Conservation (phyloP, 2,113 vertebrate species). For the Enhydra lutris region DNA sequence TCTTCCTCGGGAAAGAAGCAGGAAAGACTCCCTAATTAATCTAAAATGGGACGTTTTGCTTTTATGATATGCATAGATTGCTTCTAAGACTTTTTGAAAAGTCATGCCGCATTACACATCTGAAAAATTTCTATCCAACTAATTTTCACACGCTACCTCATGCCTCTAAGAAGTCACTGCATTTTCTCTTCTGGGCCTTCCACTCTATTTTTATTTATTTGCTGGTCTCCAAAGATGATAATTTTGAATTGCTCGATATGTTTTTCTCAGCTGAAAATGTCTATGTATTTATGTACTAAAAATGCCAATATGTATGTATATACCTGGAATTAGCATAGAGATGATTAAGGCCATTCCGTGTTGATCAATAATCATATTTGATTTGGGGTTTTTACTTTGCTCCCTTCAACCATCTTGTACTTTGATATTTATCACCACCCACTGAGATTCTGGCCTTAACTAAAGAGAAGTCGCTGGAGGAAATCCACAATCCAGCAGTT, state of each 20-base stretch:
- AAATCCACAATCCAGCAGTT: constrained; percentile 55
- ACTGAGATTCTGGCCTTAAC: constrained; percentile 56
- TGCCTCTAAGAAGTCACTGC: neutral
- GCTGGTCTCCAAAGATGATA: constrained; percentile 13
- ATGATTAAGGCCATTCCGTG: constrained; percentile 43
- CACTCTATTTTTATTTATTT: constrained; percentile 49
- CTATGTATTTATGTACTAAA: constrained; percentile 53
- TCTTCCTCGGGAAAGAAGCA: neutral
- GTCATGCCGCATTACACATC: neutral
- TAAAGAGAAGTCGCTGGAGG: constrained; percentile 61
- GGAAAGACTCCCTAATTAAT: neutral
- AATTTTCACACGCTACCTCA: neutral
- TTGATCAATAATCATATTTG: constrained; percentile 66
- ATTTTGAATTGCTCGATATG: constrained; percentile 37
- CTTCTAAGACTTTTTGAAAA: neutral
- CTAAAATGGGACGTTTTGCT: neutral
- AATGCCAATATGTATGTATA: constrained; percentile 21
- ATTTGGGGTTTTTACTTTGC: neutral
- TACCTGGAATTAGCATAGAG: constrained; percentile 58
- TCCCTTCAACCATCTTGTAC: neutral
- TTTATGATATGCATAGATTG: neutral
- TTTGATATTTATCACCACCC: constrained; percentile 50
- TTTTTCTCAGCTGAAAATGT: constrained; percentile 65
- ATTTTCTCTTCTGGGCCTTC: constrained; percentile 20
- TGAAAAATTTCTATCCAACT: neutral